Evolutionary conservation across 2,888 invertebrate species (phyloP).

Genomic region (Zele albiditarsus): DNA sequence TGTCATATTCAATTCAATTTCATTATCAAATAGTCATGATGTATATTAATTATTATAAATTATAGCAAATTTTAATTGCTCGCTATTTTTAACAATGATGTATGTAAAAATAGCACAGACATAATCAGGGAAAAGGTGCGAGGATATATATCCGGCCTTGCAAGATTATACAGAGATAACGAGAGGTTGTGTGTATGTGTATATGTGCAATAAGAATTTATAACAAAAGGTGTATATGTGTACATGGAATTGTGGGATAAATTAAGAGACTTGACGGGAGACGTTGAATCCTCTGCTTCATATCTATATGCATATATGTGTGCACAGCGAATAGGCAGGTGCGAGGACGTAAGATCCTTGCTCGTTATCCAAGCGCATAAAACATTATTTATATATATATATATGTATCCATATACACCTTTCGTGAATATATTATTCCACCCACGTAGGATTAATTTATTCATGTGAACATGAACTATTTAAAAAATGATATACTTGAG

Average conservation of each 20-base stretch:
- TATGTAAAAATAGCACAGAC: slow-evolving; percentile 8
- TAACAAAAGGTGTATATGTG: neutral
- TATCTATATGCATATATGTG: slow-evolving; percentile 23
- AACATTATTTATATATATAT: slow-evolving; percentile 35
- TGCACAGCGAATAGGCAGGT: slow-evolving; percentile 34
- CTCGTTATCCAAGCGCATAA: slow-evolving; percentile 39
- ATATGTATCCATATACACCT: slow-evolving; percentile 14
- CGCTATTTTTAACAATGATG: neutral
- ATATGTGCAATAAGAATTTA: neutral
- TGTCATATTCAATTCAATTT: neutral
- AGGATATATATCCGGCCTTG: slow-evolving; percentile 38
- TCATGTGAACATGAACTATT: slow-evolving; percentile 21
- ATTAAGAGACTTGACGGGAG: slow-evolving; percentile 43
- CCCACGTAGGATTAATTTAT: slow-evolving; percentile 24
- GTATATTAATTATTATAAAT: neutral
- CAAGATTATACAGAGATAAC: slow-evolving; percentile 9
- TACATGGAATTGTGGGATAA: slow-evolving; percentile 34
- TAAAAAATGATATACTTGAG: slow-evolving; percentile 7
- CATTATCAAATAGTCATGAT: neutral
- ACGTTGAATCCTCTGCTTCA: slow-evolving; percentile 37
- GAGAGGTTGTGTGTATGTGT: slow-evolving; percentile 18
- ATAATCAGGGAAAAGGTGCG: slow-evolving; percentile 32
- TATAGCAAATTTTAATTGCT: neutral
- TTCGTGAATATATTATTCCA: slow-evolving; percentile 26
- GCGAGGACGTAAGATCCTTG: slow-evolving; percentile 28